Conservation (phyloP, 2,113 vertebrate genomes). For the Lophius piscatorius region DNA sequence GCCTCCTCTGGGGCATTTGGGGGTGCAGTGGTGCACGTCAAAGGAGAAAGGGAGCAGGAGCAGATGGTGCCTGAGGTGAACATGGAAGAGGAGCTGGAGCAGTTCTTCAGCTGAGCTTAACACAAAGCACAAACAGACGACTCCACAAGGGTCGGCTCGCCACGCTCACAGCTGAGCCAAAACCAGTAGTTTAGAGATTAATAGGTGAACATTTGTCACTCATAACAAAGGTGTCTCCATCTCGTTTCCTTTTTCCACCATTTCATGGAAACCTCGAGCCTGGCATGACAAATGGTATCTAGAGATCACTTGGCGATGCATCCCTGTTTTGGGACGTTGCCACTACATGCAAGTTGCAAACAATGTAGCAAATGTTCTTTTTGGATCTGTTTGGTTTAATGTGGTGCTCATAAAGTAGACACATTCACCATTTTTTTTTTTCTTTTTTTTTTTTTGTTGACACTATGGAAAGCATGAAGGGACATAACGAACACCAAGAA, state of each 20-base stretch:
- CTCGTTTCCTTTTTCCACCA: conserved; percentile 70
- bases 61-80: conserved; percentile 98
- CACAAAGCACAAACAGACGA: conserved; percentile 68
- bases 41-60: conserved; percentile 88
- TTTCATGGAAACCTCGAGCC: conserved; percentile 76
- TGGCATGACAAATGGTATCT: conserved; percentile 73
- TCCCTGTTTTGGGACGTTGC: conserved; percentile 61
- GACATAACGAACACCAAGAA: conserved; percentile 81
- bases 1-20: conserved; percentile 84
- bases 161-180: conserved; percentile 58
- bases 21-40: conserved; percentile 82
- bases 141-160: conserved; percentile 67
- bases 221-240: conserved; percentile 74
- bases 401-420: conserved; percentile 75
- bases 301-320: conserved; percentile 44
- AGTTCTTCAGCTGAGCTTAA: conserved; percentile 95
- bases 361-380: conserved; percentile 80
- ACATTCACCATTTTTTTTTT: conserved; percentile 73
- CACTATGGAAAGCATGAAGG: conserved; percentile 83
- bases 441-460: no score
- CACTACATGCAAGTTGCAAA: conserved; percentile 74
- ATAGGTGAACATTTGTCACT: conserved; percentile 75
- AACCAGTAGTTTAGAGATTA: conserved; percentile 75
- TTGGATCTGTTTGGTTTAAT: conserved; percentile 57
- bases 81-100: conserved; percentile 97